Conservation (phyloP, 2,113 vertebrate species). For the Tamias sibiricus region DNA sequence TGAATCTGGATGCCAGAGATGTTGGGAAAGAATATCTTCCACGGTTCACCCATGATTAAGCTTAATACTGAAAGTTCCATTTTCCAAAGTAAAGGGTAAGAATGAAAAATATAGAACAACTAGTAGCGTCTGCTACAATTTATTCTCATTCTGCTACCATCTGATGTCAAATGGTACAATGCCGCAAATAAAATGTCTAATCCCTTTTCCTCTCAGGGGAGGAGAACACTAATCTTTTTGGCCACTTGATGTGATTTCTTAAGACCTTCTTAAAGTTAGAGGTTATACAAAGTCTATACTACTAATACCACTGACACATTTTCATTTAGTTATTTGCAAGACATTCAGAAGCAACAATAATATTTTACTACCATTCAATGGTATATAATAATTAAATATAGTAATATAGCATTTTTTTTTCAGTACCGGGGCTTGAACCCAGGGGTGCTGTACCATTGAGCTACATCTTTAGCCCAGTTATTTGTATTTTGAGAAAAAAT, state of each 20-base stretch:
- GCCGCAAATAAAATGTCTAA: not conserved
- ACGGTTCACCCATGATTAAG: not conserved
- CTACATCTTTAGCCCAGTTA: no score
- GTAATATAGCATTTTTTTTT: no score
- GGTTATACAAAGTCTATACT: not conserved
- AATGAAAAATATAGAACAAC: not conserved
- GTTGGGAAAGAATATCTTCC: not conserved
- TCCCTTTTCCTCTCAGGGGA: not conserved
- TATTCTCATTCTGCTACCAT: not conserved
- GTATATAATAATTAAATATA: no score
- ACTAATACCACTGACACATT: not conserved
- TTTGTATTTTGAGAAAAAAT: no score
- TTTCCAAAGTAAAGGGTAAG: not conserved
- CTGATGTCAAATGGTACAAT: not conserved
- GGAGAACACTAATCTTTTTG: not conserved
- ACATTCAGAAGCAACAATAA: not conserved
- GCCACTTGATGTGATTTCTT: not conserved
- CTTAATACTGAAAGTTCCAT: not conserved
- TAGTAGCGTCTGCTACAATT: not conserved
- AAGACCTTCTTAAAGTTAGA: conserved; percentile 6
- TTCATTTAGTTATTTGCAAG: not conserved
- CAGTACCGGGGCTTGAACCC: no score
- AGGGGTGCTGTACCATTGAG: no score
- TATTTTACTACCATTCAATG: not conserved
- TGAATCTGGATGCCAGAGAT: not conserved